Conservation (phyloP, 1,140 invertebrate genomes). For the Conus betulinus region DNA sequence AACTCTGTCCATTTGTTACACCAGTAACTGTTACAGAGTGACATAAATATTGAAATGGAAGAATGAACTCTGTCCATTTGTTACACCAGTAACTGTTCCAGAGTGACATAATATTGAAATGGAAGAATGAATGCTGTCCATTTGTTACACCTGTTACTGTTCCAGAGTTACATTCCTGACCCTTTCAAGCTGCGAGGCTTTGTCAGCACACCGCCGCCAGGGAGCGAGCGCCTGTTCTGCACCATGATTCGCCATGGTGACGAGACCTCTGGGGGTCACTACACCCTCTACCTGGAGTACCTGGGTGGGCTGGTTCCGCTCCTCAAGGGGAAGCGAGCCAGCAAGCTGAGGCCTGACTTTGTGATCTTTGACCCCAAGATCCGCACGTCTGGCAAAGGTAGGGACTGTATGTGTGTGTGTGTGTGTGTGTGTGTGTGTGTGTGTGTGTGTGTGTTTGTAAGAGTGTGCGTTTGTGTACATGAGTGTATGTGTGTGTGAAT, state of each 20-base stretch:
- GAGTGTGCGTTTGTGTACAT: too few species aligned
- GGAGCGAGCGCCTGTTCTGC: conserved; percentile 91
- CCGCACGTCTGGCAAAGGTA: conserved; percentile 55
- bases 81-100: conserved; percentile 70
- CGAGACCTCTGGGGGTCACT: conserved; percentile 85
- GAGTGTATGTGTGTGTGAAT: too few species aligned
- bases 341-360: conserved; percentile 98
- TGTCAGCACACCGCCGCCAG: conserved; percentile 91
- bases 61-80: too few species aligned
- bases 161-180: conserved; percentile 94
- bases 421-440: not conserved
- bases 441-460: too few species aligned
- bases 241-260: conserved; percentile 97
- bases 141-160: too few species aligned
- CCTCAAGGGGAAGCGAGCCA: conserved; percentile 95
- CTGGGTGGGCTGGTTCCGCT: conserved; percentile 96
- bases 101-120: conserved; percentile 84
- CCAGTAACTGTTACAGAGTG: conserved; percentile 82
- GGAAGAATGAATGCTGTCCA: too few species aligned
- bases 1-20: too few species aligned
- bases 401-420: conserved; percentile 28
- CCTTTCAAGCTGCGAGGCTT: conserved; percentile 91
- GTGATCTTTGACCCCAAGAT: conserved; percentile 94
- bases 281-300: conserved; percentile 96
- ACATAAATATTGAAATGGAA: conserved; percentile 81